Evolutionary conservation across 2,888 invertebrate species (phyloP), one percentile per base, ranked within the genome.

Genomic region (Branchipolynoe longqiensis): DNA sequence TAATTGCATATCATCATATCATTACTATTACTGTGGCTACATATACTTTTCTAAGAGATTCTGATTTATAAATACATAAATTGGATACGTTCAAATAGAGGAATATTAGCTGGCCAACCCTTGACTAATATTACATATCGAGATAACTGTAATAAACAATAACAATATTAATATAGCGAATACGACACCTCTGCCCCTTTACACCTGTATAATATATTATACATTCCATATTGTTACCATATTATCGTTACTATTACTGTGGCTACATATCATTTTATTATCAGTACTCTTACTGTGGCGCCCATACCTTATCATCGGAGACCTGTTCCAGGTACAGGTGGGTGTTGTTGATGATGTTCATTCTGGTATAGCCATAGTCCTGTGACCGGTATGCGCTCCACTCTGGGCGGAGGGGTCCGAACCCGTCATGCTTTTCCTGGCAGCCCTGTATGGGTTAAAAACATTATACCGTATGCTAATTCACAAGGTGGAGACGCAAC

Each of bases 281-380:
- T 48, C 8, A 12, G 8, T 18, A 12, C 48, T 18, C 8, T 48
- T 48, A 18, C 18, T 48, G 8, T 48, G 8, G 8, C 48, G 4
- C 4, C 14, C 81, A 3, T 4, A 83, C 83, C 83, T 83, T 83
- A 25, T 83, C 83, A 62, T 83, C 83, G 25, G 83, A 83, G 14
- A 83, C 83, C 40, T 83, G 83, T 64, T 83, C 59, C 36, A 83
- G 38, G 40, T 59, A 33, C 1, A 83, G 22, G 94, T 98, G 98
- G 0, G 97, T 96, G 6, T 91, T 92, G 94, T 99, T 99, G 93
- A 97, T 98, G n/a, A 96, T 96, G 90, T 95, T 95, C 94, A 98
- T 94, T 85, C 97, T 95, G 2, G 97, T 96, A 93, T 97, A 98
- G 0, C 98, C 98, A 94, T 98, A 98, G 94, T 98, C 98, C 86